Evolutionary conservation across 1,140 invertebrate genomes (phyloP).

Genomic region (Drosophila auraria): DNA sequence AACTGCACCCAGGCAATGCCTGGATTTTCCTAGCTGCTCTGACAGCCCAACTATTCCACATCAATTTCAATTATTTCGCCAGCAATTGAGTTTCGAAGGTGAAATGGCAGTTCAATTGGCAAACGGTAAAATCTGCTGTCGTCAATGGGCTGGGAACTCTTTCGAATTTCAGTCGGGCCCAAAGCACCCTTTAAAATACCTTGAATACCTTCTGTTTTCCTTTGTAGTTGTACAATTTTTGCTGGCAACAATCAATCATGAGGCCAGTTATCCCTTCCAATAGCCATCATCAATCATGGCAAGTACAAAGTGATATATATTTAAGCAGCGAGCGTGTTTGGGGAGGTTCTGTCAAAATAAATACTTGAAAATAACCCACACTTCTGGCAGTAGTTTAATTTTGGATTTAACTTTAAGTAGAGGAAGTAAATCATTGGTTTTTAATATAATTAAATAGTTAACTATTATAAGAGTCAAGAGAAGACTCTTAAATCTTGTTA

Average conservation of each 20-base stretch:
- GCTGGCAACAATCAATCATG: conserved; percentile 7
- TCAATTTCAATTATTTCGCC: conserved; percentile 39
- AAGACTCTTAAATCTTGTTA: too few species aligned
- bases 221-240: not conserved
- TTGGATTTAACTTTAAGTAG: not conserved
- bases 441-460: too few species aligned
- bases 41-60: conserved; percentile 23
- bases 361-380: not conserved
- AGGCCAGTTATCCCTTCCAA: conserved; percentile 4
- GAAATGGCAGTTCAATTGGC: conserved; percentile 26
- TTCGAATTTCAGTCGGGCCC: not conserved
- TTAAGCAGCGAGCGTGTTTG: not conserved
- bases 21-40: not conserved
- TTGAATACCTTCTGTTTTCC: not conserved
- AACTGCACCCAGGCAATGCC: conserved; percentile 20
- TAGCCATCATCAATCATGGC: conserved; percentile 8
- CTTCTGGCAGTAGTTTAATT: not conserved
- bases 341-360: not conserved
- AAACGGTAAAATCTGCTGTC: not conserved
- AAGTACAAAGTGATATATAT: not conserved
- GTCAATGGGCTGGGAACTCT: not conserved
- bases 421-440: not conserved
- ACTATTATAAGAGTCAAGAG: too few species aligned
- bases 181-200: not conserved
- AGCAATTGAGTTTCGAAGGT: conserved; percentile 6